phyloP scores from a whole-genome alignment of 1,140 invertebrate genomes.

The Pseudoatta argentina region DNA sequence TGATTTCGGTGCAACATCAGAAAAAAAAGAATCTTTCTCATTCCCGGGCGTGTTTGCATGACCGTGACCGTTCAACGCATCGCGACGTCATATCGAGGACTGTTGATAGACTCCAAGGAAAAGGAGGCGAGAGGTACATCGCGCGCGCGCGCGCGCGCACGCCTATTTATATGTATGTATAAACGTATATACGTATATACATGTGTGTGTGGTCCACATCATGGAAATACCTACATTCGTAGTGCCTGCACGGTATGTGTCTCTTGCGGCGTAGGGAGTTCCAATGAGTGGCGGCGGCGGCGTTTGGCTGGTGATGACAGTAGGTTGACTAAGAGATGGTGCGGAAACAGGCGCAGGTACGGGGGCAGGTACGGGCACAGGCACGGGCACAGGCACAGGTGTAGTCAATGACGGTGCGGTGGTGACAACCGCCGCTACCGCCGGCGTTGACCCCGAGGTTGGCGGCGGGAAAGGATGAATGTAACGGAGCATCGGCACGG shows the following conservation, averaged over 20 bases:
- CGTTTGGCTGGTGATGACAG: conserved; percentile 81
- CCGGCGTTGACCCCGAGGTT: too few species aligned
- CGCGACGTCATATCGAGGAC: conserved; percentile 1
- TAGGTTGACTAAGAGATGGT: conserved; percentile 66
- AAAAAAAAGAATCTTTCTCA: neutral
- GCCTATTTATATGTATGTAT: too few species aligned
- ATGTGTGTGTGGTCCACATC: neutral
- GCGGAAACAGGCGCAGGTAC: conserved; percentile 54
- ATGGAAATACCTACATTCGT: conserved; percentile 81
- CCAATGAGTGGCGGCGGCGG: conserved; percentile 79
- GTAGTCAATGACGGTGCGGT: conserved; percentile 70
- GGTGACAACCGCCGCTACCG: conserved; percentile 64
- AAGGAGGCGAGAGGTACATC: neutral
- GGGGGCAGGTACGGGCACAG: conserved; percentile 35
- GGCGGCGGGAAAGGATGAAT: too few species aligned
- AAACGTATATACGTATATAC: too few species aligned
- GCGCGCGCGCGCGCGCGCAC: neutral
- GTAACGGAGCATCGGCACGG: too few species aligned
- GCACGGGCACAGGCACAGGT: conserved; percentile 50
- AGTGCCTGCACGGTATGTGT: conserved; percentile 82
- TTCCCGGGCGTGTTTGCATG: conserved; percentile 26
- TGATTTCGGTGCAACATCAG: neutral
- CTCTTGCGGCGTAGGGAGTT: conserved; percentile 78
- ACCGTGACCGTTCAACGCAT: conserved; percentile 44
- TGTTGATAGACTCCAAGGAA: conserved; percentile 13